Evolutionary conservation across 2,797 vertebrate genomes (phyloP), one percentile per base, ranked within the genome.

Genomic region (Chaenodraco wilsoni): DNA sequence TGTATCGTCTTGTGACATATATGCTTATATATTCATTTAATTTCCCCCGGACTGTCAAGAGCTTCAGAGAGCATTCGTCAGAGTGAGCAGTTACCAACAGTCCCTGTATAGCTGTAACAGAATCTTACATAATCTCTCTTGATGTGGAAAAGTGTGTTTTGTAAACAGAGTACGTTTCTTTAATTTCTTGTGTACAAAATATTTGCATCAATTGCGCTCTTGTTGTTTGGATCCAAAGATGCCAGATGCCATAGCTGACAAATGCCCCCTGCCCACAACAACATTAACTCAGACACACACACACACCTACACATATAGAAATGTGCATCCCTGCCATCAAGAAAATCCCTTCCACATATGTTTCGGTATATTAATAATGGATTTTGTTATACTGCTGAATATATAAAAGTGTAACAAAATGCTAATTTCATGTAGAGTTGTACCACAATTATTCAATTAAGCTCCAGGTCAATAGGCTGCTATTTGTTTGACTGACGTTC

Each of bases 11-110:
- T 71, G 17, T 65, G 74, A 83, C 70, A 76, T 65, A 44, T 61
- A 46, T 48, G 69, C 52, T 81, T 78, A 56, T 78, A 72, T 75
- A 66, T 84, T 80, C 74, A 65, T 78, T 69, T 71, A 33, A 76
- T 86, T 54, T 74, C 46, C 8, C 65, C 51, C 51, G n/a, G 52
- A 63, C 69, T 76, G 74, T 82, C 69, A 19, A 27, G 60, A 49
- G 70, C 64, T 73, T 65, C 49, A 33, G 46, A 69, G 45, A 75
- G 51, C 65, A 74, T 74, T 77, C 44, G 80, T 84, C 76, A 74
- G 52, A 57, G 60, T 44, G 43, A 75, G 71, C 57, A 56, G 51
- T 69, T 67, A 55, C 58, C 55, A 58, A 21, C 71, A 74, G 59
- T 65, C 48, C 59, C 65, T 21, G 19, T 50, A 10, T 31, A 60